Percentiles rank a stretch among this genome's conserved stretches.
phyloP scores from a whole-genome alignment of 2,888 invertebrate species.

The Drosophila tanythrix region DNA sequence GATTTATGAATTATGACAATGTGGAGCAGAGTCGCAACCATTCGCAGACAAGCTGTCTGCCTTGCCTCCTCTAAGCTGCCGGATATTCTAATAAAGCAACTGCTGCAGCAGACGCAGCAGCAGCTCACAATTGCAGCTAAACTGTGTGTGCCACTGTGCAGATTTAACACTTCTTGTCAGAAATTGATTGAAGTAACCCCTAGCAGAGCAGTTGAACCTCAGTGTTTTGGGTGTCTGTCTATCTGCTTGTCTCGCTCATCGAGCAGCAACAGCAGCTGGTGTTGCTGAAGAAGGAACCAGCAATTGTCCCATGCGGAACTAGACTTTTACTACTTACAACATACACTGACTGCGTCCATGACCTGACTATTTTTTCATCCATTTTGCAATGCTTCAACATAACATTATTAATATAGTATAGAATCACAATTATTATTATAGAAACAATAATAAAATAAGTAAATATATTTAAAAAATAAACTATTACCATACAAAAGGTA shows the following conservation, averaged over 20 bases:
- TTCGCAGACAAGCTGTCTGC: conserved; percentile 65
- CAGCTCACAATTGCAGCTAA: conserved; percentile 56
- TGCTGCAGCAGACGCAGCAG: conserved; percentile 23
- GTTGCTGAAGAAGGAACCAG: conserved; percentile 72
- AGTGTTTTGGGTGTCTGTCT: conserved; percentile 10
- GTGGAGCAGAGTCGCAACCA: conserved; percentile 45
- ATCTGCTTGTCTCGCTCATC: background rate
- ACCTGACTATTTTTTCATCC: background rate
- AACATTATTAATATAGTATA: background rate
- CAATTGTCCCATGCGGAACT: conserved; percentile 81
- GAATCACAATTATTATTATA: background rate
- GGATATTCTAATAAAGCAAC: conserved; percentile 81
- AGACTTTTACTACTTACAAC: conserved; percentile 38
- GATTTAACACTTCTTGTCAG: conserved; percentile 85
- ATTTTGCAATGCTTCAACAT: background rate
- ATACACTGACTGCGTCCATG: conserved; percentile 10
- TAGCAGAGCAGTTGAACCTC: conserved; percentile 66
- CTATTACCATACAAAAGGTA: background rate
- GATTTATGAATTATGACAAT: conserved; percentile 82
- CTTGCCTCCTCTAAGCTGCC: conserved; percentile 70
- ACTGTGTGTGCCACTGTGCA: conserved; percentile 64
- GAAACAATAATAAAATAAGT: background rate
- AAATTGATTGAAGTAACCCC: conserved; percentile 82
- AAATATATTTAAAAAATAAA: background rate
- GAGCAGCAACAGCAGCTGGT: conserved; percentile 18